These are phyloP conservation scores for Ambastaia sidthimunki DNA, from an alignment of 2,797 vertebrate species.

Conservation along the genomic window DNA sequence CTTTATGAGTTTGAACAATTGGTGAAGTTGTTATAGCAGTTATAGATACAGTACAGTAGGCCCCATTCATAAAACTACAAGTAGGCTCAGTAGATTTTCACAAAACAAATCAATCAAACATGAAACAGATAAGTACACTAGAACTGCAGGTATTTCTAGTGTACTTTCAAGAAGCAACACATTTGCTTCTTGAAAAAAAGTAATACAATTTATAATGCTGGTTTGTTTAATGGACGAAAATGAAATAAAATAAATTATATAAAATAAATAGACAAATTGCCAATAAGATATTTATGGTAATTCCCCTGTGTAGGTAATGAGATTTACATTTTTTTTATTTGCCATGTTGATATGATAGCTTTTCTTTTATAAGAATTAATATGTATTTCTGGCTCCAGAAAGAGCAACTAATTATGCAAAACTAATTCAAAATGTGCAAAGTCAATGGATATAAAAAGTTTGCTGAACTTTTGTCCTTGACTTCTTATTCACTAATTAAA, in stretches of 20 bases:
- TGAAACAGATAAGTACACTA: not conserved
- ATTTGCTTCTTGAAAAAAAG: too few relatives aligned
- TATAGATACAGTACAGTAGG: not conserved
- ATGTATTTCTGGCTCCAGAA: too few relatives aligned
- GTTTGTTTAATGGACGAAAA: not conserved
- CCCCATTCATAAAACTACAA: slow-evolving; percentile 8
- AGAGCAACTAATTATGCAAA: too few relatives aligned
- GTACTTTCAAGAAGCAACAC: too few relatives aligned
- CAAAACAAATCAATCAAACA: not conserved
- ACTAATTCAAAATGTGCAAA: not conserved
- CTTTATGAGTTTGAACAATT: not conserved
- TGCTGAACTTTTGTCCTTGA: not conserved
- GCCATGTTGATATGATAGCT: not conserved
- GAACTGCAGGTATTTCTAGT: too few relatives aligned
- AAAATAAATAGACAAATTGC: too few relatives aligned
- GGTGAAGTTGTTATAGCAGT: not conserved
- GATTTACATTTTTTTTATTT: not conserved
- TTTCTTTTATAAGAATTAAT: not conserved
- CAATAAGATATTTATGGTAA: too few relatives aligned
- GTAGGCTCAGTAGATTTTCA: not conserved
- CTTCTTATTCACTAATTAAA: not conserved
- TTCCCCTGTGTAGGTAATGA: too few relatives aligned
- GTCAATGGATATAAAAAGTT: not conserved
- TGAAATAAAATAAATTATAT: not conserved
- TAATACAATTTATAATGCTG: not conserved